Percentiles rank a stretch among this genome's conserved stretches.
These are phyloP conservation scores for Philereme vetulata DNA, from an alignment of 2,888 invertebrate genomes.

Conservation along the genomic window DNA sequence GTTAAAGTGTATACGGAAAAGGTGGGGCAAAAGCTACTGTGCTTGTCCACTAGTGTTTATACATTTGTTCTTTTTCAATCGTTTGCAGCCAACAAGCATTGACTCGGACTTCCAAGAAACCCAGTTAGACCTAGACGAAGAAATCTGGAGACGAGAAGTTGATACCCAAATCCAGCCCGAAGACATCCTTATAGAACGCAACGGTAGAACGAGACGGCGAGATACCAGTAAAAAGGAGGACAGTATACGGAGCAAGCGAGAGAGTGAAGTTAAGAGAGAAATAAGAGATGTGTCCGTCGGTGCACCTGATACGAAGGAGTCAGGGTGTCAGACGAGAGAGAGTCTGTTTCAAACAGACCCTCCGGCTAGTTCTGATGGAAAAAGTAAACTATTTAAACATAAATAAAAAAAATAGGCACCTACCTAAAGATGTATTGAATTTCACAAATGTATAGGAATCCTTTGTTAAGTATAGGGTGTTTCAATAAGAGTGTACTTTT, in stretches of 20 bases:
- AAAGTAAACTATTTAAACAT: slow-evolving; percentile 32
- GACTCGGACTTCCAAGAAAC: slow-evolving; percentile 77
- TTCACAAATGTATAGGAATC: too few relatives aligned
- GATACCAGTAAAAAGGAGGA: slow-evolving; percentile 66
- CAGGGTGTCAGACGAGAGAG: slow-evolving; percentile 91
- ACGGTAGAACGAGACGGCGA: slow-evolving; percentile 56
- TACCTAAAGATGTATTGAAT: too few relatives aligned
- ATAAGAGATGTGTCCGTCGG: slow-evolving; percentile 75
- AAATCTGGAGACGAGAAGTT: slow-evolving; percentile 66
- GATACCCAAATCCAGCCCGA: slow-evolving; percentile 57
- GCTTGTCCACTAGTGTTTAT: too few relatives aligned
- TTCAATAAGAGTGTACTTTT: too few relatives aligned
- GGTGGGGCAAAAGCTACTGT: too few relatives aligned
- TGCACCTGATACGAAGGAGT: slow-evolving; percentile 76
- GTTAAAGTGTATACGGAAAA: too few relatives aligned
- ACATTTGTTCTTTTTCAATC: background rate
- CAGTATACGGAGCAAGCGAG: slow-evolving; percentile 60
- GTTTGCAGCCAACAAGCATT: slow-evolving; percentile 66
- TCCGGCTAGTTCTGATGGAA: slow-evolving; percentile 73
- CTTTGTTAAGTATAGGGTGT: too few relatives aligned
- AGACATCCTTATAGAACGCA: slow-evolving; percentile 65
- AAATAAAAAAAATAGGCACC: too few relatives aligned
- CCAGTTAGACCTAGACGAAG: slow-evolving; percentile 67
- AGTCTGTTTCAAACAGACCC: slow-evolving; percentile 85
- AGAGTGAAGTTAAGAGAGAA: slow-evolving; percentile 58